phyloP scores from a whole-genome alignment of 2,113 vertebrate species.

The Eidolon helvum region DNA sequence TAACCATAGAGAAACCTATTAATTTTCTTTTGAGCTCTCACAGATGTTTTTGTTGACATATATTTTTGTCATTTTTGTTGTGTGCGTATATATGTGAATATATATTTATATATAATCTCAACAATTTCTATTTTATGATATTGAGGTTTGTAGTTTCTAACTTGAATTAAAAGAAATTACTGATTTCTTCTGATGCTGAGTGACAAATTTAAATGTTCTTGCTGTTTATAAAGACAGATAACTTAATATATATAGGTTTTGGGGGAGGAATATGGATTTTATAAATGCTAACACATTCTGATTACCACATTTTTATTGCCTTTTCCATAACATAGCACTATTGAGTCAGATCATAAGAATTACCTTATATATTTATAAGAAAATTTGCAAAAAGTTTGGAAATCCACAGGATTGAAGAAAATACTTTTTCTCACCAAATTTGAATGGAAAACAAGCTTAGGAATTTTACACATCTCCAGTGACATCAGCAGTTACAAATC shows the following conservation, averaged over 20 bases:
- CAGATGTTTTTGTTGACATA: not conserved
- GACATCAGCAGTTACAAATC: constrained; percentile 21
- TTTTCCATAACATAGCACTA: not conserved
- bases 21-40: not conserved
- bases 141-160: not conserved
- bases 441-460: constrained; percentile 5
- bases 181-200: not conserved
- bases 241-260: not conserved
- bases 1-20: not conserved
- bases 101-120: not conserved
- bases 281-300: not conserved
- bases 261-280: not conserved
- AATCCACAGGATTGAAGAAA: not conserved
- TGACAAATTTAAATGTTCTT: not conserved
- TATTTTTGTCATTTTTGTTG: too few species aligned
- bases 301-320: not conserved
- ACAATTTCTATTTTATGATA: not conserved
- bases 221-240: not conserved
- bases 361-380: not conserved
- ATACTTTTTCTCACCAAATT: constrained; percentile 1
- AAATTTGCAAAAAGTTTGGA: not conserved
- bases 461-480: constrained; percentile 11
- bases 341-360: not conserved
- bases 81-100: not conserved
- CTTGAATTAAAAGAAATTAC: not conserved